A percentile compares a stretch with the other conserved stretches of the same genome.
Evolutionary conservation across 1,140 invertebrate genomes (phyloP).

Genomic region (Saccostrea echinata): DNA sequence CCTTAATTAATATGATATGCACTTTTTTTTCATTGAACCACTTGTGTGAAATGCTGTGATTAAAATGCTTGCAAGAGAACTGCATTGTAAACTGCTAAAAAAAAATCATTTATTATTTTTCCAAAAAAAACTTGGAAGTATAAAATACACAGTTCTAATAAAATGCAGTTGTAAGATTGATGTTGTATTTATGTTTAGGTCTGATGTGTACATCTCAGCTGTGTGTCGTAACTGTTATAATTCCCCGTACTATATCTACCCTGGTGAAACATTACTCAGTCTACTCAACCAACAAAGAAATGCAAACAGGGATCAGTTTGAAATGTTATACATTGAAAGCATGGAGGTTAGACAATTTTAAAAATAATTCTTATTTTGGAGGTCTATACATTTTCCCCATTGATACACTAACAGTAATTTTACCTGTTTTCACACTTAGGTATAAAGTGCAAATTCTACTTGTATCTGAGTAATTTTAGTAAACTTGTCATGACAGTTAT

Average conservation of each 20-base stretch:
- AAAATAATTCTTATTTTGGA: neutral
- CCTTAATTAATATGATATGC: too few species aligned
- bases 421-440: neutral
- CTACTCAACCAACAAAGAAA: slow-evolving; percentile 43
- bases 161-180: too few species aligned
- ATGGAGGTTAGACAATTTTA: slow-evolving; percentile 49
- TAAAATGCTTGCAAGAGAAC: too few species aligned
- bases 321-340: slow-evolving; percentile 61
- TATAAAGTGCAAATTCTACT: neutral
- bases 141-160: too few species aligned
- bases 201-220: slow-evolving; percentile 62
- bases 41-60: neutral
- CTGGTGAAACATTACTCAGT: slow-evolving; percentile 47
- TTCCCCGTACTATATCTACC: slow-evolving; percentile 43
- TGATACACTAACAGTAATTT: neutral
- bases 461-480: neutral
- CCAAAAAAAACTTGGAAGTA: too few species aligned
- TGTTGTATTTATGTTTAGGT: slow-evolving; percentile 54
- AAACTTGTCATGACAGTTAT: too few species aligned
- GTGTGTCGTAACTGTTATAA: slow-evolving; percentile 42
- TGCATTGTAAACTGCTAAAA: too few species aligned
- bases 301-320: slow-evolving; percentile 59
- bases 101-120: too few species aligned
- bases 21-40: too few species aligned
- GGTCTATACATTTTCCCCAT: neutral